These are phyloP conservation scores for Spilogale gracilis DNA, from an alignment of 2,113 vertebrate genomes.

Conservation along the genomic window DNA sequence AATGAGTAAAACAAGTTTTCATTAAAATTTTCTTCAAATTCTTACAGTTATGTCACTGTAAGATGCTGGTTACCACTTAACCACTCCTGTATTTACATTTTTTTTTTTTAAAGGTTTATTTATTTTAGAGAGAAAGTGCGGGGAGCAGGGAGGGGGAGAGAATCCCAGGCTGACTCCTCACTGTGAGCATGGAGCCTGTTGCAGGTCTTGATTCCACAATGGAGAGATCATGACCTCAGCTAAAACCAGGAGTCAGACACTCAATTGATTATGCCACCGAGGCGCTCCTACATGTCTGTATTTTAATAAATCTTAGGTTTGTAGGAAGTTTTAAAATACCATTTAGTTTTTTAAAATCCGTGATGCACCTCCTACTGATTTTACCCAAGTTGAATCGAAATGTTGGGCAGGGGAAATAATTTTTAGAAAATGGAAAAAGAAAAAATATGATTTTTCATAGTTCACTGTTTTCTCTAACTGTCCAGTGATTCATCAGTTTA, in stretches of 20 bases:
- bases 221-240: neutral
- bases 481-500: slow-evolving; percentile 81
- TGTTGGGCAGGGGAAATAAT: slow-evolving; percentile 49
- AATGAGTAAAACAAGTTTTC: neutral
- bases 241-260: neutral
- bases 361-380: slow-evolving; percentile 71
- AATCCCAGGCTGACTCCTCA: neutral
- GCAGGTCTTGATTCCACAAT: neutral
- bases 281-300: neutral
- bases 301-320: neutral
- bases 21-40: neutral
- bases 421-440: slow-evolving; percentile 82
- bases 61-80: neutral
- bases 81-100: neutral
- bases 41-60: neutral
- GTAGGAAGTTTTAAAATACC: neutral
- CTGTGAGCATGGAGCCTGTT: neutral
- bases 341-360: slow-evolving; percentile 46
- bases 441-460: slow-evolving; percentile 70
- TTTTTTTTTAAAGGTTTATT: neutral
- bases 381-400: slow-evolving; percentile 79
- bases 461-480: slow-evolving; percentile 80
- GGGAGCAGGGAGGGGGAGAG: neutral
- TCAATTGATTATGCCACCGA: neutral
- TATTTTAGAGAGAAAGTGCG: neutral